Evolutionary conservation across 1,140 invertebrate genomes (phyloP).

Genomic region (Drosophila lacertosa): DNA sequence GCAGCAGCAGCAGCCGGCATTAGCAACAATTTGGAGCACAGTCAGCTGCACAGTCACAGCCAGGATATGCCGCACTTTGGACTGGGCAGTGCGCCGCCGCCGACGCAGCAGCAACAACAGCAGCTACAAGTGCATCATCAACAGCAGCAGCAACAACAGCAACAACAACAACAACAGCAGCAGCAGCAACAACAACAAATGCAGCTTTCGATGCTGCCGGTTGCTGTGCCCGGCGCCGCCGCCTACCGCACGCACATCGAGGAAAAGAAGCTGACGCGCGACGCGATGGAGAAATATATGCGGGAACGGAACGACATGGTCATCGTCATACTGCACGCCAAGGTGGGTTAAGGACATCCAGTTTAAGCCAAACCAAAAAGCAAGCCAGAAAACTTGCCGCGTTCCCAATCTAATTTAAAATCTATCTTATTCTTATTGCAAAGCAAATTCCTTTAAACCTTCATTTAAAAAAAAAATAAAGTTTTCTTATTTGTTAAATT

Average conservation of each 20-base stretch:
- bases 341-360: slow-evolving; percentile 86
- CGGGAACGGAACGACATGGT: slow-evolving; percentile 97
- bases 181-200: slow-evolving; percentile 75
- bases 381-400: background rate
- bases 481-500: too few relatives aligned
- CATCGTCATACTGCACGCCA: slow-evolving; percentile 98
- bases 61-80: slow-evolving; percentile 83
- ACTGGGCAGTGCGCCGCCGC: slow-evolving; percentile 76
- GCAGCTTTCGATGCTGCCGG: slow-evolving; percentile 73
- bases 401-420: too few relatives aligned
- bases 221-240: slow-evolving; percentile 84
- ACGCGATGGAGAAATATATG: slow-evolving; percentile 98
- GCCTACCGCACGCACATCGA: slow-evolving; percentile 85
- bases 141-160: slow-evolving; percentile 67
- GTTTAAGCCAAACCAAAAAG: background rate
- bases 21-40: slow-evolving; percentile 45
- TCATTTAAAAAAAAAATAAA: too few relatives aligned
- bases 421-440: too few relatives aligned
- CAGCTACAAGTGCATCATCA: slow-evolving; percentile 75
- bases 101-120: slow-evolving; percentile 84
- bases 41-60: slow-evolving; percentile 48
- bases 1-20: slow-evolving; percentile 41
- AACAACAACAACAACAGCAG: slow-evolving; percentile 46
- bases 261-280: slow-evolving; percentile 93
- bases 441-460: too few relatives aligned